Evolutionary conservation across 1,140 invertebrate genomes (phyloP).

Genomic region (Drosophila grimshawi): DNA sequence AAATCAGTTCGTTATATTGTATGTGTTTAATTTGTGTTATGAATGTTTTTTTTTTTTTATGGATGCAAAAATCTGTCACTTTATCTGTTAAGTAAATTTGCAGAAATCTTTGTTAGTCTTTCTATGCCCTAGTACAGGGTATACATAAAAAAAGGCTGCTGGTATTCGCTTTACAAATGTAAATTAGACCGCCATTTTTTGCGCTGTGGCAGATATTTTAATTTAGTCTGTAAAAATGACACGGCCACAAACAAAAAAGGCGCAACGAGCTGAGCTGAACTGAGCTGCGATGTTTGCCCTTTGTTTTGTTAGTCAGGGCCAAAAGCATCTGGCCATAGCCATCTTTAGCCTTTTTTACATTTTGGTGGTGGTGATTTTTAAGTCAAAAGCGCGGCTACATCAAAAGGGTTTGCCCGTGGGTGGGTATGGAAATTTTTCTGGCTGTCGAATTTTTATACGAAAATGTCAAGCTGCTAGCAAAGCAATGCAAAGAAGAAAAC

Average conservation of each 20-base stretch:
- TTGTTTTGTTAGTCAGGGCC: conserved; percentile 63
- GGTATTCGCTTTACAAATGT: conserved; percentile 81
- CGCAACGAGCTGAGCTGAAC: conserved; percentile 24
- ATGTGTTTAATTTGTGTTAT: no score
- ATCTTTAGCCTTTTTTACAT: conserved; percentile 47
- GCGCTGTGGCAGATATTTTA: conserved; percentile 71
- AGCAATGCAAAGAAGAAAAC: conserved; percentile 29
- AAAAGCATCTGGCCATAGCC: conserved; percentile 21
- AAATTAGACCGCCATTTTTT: conserved; percentile 80
- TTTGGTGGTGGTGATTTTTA: conserved; percentile 66
- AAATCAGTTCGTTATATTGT: no score
- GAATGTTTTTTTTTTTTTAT: no score
- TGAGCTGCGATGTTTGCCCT: conserved; percentile 51
- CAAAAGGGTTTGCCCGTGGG: conserved; percentile 73
- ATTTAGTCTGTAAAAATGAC: conserved; percentile 82
- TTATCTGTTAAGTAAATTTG: neutral
- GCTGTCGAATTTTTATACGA: conserved; percentile 81
- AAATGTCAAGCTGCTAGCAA: conserved; percentile 65
- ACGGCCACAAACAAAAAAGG: conserved; percentile 72
- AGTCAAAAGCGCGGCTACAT: conserved; percentile 77
- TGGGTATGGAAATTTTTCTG: conserved; percentile 76
- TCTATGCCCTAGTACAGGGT: neutral
- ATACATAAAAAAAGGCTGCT: conserved; percentile 62
- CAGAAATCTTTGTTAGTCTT: neutral
- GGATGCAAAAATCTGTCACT: no score